Percentiles rank a stretch among this genome's conserved stretches.
These are phyloP conservation scores for Drosophila acutilabella DNA, from an alignment of 2,888 invertebrate species.

Conservation along the genomic window DNA sequence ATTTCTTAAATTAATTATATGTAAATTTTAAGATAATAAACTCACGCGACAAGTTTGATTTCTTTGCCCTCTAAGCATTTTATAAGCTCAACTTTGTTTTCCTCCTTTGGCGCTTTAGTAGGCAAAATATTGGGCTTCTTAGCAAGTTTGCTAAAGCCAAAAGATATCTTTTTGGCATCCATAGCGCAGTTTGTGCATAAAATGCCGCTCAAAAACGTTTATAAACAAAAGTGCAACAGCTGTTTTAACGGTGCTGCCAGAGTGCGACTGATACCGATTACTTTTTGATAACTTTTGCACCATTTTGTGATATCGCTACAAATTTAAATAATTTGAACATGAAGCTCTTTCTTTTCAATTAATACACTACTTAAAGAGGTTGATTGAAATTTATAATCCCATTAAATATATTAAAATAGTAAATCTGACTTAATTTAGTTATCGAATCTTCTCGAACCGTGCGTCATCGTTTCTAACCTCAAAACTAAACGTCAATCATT, in stretches of 20 bases:
- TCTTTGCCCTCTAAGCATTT: conserved; percentile 91
- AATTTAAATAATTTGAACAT: neutral
- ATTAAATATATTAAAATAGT: neutral
- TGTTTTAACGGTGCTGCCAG: conserved; percentile 33
- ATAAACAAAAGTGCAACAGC: conserved; percentile 60
- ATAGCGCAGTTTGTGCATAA: conserved; percentile 74
- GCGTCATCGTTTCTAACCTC: conserved; percentile 77
- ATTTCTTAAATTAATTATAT: neutral
- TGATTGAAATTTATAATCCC: neutral
- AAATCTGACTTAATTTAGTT: conserved; percentile 3
- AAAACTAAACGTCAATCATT: conserved; percentile 69
- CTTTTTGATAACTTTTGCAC: conserved; percentile 4
- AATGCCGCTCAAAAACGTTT: conserved; percentile 50
- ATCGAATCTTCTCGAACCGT: conserved; percentile 76
- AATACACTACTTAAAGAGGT: neutral
- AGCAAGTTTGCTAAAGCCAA: conserved; percentile 90
- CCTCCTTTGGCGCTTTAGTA: conserved; percentile 83
- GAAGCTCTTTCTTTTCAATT: neutral
- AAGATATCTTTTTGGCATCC: conserved; percentile 92
- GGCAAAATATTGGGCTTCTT: conserved; percentile 86
- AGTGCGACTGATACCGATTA: neutral
- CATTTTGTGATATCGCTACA: conserved; percentile 1
- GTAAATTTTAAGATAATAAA: conserved; percentile 35
- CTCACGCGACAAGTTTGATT: conserved; percentile 91
- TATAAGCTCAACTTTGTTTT: conserved; percentile 88